Evolutionary conservation across 2,797 vertebrate genomes (phyloP), one percentile per base, ranked within the genome.

Genomic region (Helicolenus hilgendorfi): DNA sequence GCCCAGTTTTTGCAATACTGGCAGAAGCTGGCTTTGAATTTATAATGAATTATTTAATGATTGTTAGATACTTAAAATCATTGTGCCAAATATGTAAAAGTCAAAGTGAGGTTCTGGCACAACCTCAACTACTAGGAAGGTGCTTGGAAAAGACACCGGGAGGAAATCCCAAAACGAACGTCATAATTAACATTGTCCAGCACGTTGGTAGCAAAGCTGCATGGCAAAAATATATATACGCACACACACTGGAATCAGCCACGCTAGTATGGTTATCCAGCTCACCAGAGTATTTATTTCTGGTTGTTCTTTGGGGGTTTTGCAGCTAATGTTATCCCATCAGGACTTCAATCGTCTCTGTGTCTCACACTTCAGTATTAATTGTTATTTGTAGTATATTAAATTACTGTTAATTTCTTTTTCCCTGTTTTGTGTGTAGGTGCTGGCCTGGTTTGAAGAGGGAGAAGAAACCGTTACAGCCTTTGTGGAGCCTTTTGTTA

Each of bases 401-500:
- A 76, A 41, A 73, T 36, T 27, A 31, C 4, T 69, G 3, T 45
- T 49, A 0, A 33, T 77, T 76, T 80, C 2, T 29, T 45, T 73
- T 20, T 70, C 18, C 82, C n/a, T 84, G 2, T 96, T 72, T 68
- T 62, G 4, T 72, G n/a, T 89, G 0, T 90, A 99, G 99, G 98
- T 98, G 84, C 97, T 99, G 97, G 99, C 99, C 93, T 99, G 98
- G 98, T 99, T 99, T 97, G 99, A 99, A 96, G 99, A 99, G 96
- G 99, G 99, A 80, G 99, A 99, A 97, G 98, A 99, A 97, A 99
- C 99, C 22, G 93, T 99, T 83, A 99, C 99, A 91, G 99, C 99
- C 58, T 99, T 99, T 92, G 99, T 99, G 97, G 99, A 99, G 86
- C 99, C 99, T 94, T 99, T 99, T 97, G 99, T 99, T 94, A 99